Conservation (phyloP, 2,888 invertebrate species). For the Encarsia formosa region DNA sequence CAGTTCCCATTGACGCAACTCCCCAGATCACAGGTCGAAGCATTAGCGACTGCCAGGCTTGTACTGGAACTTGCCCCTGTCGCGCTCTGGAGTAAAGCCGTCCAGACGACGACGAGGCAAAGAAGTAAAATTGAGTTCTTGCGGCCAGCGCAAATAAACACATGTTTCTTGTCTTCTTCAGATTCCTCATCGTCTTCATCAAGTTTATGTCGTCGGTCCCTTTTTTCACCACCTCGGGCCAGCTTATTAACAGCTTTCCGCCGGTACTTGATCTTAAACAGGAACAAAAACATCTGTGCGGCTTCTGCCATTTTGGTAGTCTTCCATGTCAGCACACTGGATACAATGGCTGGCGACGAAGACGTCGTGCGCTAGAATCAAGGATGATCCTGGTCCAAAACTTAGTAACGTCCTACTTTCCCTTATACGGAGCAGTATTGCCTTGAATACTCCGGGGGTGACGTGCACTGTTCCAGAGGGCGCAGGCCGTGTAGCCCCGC, state of each 20-base stretch:
- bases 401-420: too few species aligned
- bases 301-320: constrained; percentile 74
- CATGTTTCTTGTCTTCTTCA: neutral
- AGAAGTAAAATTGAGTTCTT: too few species aligned
- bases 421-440: too few species aligned
- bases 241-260: too few species aligned
- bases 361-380: neutral
- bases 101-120: constrained; percentile 37
- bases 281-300: constrained; percentile 80
- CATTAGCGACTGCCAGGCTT: constrained; percentile 15
- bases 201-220: constrained; percentile 28
- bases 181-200: constrained; percentile 17
- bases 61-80: constrained; percentile 17
- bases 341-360: constrained; percentile 49
- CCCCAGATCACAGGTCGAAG: constrained; percentile 46
- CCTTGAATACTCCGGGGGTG: too few species aligned
- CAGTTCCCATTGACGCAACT: constrained; percentile 65
- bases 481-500: too few species aligned
- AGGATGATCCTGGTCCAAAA: too few species aligned
- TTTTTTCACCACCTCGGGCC: constrained; percentile 35
- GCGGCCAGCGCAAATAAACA: neutral
- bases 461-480: too few species aligned
- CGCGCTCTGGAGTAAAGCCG: constrained; percentile 39
- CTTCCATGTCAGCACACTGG: constrained; percentile 53
- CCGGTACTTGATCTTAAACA: constrained; percentile 80